These are phyloP conservation scores for Drosophila mulleri DNA, from an alignment of 2,888 invertebrate genomes.

Conservation along the genomic window DNA sequence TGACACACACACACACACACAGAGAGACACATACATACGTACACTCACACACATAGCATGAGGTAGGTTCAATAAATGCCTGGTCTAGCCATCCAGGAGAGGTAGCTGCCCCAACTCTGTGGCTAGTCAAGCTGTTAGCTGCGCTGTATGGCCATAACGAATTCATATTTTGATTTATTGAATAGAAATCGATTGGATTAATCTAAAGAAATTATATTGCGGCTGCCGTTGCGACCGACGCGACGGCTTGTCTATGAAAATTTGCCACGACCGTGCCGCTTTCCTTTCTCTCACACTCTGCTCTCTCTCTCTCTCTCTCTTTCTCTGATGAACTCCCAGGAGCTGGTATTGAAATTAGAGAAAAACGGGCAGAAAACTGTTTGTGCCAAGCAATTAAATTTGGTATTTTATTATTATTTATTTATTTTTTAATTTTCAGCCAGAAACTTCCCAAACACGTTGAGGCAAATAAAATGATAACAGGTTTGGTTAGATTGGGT, in stretches of 20 bases:
- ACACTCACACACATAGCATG: conserved; percentile 14
- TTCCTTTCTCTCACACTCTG: not conserved
- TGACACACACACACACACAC: conserved; percentile 50
- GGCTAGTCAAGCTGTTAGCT: conserved; percentile 52
- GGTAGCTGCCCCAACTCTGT: conserved; percentile 49
- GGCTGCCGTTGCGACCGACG: conserved; percentile 41
- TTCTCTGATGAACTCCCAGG: conserved; percentile 9
- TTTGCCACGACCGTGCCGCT: conserved; percentile 46
- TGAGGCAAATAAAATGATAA: conserved; percentile 33
- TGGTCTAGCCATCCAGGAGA: conserved; percentile 35
- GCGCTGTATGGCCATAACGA: conserved; percentile 79
- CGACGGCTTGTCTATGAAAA: conserved; percentile 46
- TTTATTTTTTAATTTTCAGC: conserved; percentile 2
- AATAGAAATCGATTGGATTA: conserved; percentile 82
- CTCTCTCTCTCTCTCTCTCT: not conserved
- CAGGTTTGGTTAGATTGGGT: conserved; percentile 42
- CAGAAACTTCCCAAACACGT: conserved; percentile 31
- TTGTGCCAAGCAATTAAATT: conserved; percentile 70
- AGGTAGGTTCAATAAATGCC: conserved; percentile 25
- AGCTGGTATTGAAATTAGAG: conserved; percentile 71
- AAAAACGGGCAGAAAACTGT: conserved; percentile 67
- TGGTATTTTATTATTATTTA: conserved; percentile 24
- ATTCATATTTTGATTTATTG: conserved; percentile 83
- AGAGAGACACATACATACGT: conserved; percentile 1
- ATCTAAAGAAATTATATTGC: conserved; percentile 75